These are phyloP conservation scores for Empidonax traillii DNA, from an alignment of 2,113 vertebrate genomes.

Conservation along the genomic window DNA sequence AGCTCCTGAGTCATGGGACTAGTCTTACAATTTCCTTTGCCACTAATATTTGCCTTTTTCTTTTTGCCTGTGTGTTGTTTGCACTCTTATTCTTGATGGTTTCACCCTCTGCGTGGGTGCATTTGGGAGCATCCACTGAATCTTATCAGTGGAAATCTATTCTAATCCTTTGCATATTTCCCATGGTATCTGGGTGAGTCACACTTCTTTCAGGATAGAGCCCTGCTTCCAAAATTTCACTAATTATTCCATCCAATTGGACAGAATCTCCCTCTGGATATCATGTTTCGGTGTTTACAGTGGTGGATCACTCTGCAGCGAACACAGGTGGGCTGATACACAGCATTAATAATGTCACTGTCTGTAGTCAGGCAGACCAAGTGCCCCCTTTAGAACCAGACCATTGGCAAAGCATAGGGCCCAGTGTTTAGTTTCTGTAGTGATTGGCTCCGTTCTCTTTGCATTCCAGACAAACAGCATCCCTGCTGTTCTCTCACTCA, in stretches of 20 bases:
- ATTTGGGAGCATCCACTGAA: neutral
- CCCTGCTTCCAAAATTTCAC: neutral
- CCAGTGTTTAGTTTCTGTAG: neutral
- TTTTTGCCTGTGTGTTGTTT: neutral
- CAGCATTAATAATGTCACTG: neutral
- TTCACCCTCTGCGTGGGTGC: neutral
- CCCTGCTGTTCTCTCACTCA: conserved; percentile 9
- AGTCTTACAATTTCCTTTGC: neutral
- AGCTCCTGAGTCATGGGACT: neutral
- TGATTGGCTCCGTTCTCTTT: neutral
- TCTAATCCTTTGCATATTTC: neutral
- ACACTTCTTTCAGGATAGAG: neutral
- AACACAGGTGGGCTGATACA: neutral
- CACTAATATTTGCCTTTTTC: neutral
- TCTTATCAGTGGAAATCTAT: neutral
- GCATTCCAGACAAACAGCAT: neutral
- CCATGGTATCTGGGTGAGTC: neutral
- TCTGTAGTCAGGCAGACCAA: neutral
- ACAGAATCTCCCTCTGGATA: neutral
- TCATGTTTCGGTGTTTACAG: neutral
- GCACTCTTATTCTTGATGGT: neutral
- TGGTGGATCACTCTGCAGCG: fast-evolving
- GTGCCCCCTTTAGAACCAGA: neutral
- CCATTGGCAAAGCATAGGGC: neutral
- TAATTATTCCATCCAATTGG: neutral